These are phyloP conservation scores for Spea bombifrons DNA, from an alignment of 2,113 vertebrate species.

Conservation along the genomic window DNA sequence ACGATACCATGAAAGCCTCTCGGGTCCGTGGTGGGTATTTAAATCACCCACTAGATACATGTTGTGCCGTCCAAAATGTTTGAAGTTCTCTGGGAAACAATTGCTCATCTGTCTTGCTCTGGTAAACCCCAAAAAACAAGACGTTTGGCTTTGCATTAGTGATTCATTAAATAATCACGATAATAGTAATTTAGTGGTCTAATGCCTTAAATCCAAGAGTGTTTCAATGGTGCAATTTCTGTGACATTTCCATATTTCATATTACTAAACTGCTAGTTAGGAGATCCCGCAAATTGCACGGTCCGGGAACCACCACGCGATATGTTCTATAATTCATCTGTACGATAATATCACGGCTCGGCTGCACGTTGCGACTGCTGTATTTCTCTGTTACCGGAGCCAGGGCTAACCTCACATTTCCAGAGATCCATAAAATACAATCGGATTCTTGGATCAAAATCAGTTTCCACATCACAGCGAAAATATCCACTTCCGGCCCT, in stretches of 20 bases:
- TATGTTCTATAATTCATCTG: slow-evolving; percentile 43
- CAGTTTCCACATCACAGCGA: background rate
- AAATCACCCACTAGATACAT: slow-evolving; percentile 12
- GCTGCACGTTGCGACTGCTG: slow-evolving; percentile 22
- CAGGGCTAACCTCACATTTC: slow-evolving; percentile 35
- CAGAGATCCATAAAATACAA: slow-evolving; percentile 3
- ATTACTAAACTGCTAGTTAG: slow-evolving; percentile 35
- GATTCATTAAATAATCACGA: slow-evolving; percentile 43
- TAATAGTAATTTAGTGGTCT: slow-evolving; percentile 21
- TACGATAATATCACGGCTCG: slow-evolving; percentile 29
- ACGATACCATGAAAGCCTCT: background rate
- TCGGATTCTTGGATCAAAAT: background rate
- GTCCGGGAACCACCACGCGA: slow-evolving; percentile 35
- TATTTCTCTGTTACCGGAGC: slow-evolving; percentile 15
- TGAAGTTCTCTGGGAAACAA: slow-evolving; percentile 29
- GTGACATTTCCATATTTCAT: slow-evolving; percentile 46
- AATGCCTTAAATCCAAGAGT: slow-evolving; percentile 26
- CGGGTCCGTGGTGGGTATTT: background rate
- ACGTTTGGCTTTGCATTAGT: slow-evolving; percentile 12
- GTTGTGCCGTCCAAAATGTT: background rate
- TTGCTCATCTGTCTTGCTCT: slow-evolving; percentile 22
- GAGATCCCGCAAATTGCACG: slow-evolving; percentile 33
- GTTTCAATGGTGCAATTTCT: slow-evolving; percentile 39
- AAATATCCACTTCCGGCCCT: background rate
- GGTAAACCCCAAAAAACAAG: slow-evolving; percentile 9